phyloP scores from a whole-genome alignment of 92 coral and sea anemone genomes.

The Zoanthus gigantus region DNA sequence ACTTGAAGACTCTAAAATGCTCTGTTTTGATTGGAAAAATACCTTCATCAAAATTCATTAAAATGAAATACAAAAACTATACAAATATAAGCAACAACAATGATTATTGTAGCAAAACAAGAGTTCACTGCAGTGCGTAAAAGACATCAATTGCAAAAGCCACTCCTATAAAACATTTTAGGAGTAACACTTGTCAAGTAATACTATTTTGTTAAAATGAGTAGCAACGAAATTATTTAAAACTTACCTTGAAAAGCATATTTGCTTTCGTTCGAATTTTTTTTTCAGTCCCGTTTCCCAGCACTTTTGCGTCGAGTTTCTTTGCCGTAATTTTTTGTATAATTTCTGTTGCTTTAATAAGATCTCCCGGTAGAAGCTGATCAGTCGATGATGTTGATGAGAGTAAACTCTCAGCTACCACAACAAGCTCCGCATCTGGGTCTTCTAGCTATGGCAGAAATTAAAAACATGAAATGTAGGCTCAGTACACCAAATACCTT shows the following conservation, averaged over 20 bases:
- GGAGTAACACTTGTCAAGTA: too few relatives aligned
- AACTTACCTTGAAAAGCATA: slow-evolving; percentile 17
- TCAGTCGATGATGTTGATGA: slow-evolving; percentile 4
- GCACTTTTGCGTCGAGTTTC: background rate
- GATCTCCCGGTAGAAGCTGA: slow-evolving; percentile 32
- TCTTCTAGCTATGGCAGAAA: slow-evolving; percentile 32
- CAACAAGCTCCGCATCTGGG: slow-evolving; percentile 55
- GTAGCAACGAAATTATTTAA: background rate
- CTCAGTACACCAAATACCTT: too few relatives aligned
- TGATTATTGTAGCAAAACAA: too few relatives aligned
- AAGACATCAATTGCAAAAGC: too few relatives aligned
- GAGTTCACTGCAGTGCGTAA: too few relatives aligned
- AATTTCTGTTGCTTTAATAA: background rate
- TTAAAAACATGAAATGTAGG: too few relatives aligned
- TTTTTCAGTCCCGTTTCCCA: slow-evolving; percentile 9
- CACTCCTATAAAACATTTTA: too few relatives aligned
- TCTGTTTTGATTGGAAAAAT: slow-evolving; percentile 27
- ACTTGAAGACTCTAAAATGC: slow-evolving; percentile 74
- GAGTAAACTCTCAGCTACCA: slow-evolving; percentile 60
- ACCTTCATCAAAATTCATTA: background rate
- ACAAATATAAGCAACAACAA: too few relatives aligned
- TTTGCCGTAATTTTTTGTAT: slow-evolving; percentile 13
- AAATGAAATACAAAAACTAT: too few relatives aligned
- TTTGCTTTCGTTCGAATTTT: background rate
- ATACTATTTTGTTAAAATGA: too few relatives aligned